Evolutionary conservation across 2,888 invertebrate genomes (phyloP).

Genomic region (Atethmia centrago): DNA sequence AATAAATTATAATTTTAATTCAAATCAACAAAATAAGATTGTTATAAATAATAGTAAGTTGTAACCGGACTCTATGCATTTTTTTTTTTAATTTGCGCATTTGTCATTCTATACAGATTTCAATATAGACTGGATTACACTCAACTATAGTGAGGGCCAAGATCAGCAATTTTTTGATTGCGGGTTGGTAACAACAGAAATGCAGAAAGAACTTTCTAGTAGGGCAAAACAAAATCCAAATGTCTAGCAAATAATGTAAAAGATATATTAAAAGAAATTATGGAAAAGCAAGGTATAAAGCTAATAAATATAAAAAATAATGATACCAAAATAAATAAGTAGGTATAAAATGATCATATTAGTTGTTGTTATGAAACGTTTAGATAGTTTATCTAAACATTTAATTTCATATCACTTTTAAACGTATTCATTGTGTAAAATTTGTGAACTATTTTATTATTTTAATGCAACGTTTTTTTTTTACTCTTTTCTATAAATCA

Average conservation of each 20-base stretch:
- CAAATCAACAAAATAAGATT: neutral
- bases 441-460: conserved; percentile 5
- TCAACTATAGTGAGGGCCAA: neutral
- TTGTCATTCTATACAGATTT: neutral
- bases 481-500: conserved; percentile 63
- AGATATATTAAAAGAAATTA: conserved; percentile 4
- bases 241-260: neutral
- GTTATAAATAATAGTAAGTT: neutral
- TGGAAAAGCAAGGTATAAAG: neutral
- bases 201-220: conserved; percentile 10
- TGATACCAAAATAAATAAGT: neutral
- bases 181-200: conserved; percentile 10
- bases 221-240: neutral
- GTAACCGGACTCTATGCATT: neutral
- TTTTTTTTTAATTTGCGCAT: accelerated
- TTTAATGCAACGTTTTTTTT: conserved; percentile 43
- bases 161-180: neutral
- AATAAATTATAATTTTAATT: neutral
- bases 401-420: conserved; percentile 17
- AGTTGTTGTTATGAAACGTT: conserved; percentile 13
- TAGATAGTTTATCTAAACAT: too few relatives aligned
- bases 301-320: conserved; percentile 19
- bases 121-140: neutral
- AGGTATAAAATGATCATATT: neutral
- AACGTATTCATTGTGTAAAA: neutral